Conservation (phyloP, 2,888 invertebrate species). For the Limnephilus marmoratus region DNA sequence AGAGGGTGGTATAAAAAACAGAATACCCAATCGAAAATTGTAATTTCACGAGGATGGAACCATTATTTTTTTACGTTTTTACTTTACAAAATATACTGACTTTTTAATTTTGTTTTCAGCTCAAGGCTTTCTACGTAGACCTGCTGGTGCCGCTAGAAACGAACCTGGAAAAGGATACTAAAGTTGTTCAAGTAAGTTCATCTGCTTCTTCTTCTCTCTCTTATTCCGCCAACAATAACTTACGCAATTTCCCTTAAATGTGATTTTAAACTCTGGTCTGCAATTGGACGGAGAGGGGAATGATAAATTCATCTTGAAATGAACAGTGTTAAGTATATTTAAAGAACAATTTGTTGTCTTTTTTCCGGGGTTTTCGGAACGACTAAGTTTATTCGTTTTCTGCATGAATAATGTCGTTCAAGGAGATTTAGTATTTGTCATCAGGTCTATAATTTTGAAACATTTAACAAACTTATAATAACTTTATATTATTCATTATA, state of each 20-base stretch:
- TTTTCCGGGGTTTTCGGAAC: background rate
- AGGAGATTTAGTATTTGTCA: no score
- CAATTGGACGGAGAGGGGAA: background rate
- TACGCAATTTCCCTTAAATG: background rate
- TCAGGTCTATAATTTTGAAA: no score
- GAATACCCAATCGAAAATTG: background rate
- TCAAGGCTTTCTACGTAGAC: constrained; percentile 96
- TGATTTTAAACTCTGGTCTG: background rate
- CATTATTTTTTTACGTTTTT: background rate
- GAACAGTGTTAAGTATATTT: background rate
- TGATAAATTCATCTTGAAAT: background rate
- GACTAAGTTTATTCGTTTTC: no score
- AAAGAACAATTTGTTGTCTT: background rate
- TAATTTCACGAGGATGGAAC: background rate
- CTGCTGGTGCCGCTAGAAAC: constrained; percentile 94
- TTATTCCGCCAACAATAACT: background rate
- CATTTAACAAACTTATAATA: no score
- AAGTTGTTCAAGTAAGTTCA: constrained; percentile 88
- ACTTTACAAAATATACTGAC: background rate
- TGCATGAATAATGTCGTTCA: no score
- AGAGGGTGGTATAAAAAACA: no score
- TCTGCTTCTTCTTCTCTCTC: background rate
- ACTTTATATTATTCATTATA: no score
- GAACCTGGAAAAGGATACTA: constrained; percentile 95
- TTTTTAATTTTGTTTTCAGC: constrained; percentile 77